These are phyloP conservation scores for Drosophila varians DNA, from an alignment of 1,140 invertebrate genomes.

Conservation along the genomic window DNA sequence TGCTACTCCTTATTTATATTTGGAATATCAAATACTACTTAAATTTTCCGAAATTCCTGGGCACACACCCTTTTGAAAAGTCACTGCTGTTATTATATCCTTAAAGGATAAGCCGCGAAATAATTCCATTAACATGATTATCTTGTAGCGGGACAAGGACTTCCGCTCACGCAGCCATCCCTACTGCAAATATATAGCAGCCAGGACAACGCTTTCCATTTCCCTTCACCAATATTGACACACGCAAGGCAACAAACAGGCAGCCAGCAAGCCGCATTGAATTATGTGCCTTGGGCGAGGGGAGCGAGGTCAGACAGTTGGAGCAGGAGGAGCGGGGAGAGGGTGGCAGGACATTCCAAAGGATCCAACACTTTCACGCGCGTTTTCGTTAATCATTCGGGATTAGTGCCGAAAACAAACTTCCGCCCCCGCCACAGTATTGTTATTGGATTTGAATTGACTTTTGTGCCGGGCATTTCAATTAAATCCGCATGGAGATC, in stretches of 20 bases:
- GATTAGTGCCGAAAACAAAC: slow-evolving; percentile 76
- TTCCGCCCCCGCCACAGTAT: slow-evolving; percentile 48
- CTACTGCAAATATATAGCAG: slow-evolving; percentile 23
- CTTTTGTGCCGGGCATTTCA: slow-evolving; percentile 68
- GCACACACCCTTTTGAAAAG: background rate
- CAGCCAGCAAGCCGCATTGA: slow-evolving; percentile 55
- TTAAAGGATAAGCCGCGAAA: background rate
- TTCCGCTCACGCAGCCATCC: slow-evolving; percentile 39
- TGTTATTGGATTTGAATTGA: slow-evolving; percentile 78
- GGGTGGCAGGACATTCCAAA: slow-evolving; percentile 10
- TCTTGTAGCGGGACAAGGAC: slow-evolving; percentile 23
- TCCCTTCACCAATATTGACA: slow-evolving; percentile 54
- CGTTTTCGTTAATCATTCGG: slow-evolving; percentile 78
- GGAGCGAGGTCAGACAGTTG: slow-evolving; percentile 10
- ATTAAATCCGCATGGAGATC: slow-evolving; percentile 48
- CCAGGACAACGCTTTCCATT: slow-evolving; percentile 31
- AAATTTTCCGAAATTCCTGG: too few species aligned
- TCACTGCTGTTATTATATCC: background rate
- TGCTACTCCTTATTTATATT: too few species aligned
- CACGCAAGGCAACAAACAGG: slow-evolving; percentile 16
- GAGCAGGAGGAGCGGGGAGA: background rate
- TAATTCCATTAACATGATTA: slow-evolving; percentile 23
- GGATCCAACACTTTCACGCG: slow-evolving; percentile 74
- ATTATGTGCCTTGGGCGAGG: slow-evolving; percentile 58
- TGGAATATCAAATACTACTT: background rate